Percentiles rank a stretch among this genome's conserved stretches.
Conservation (phyloP, 2,797 vertebrate species). For the Helicolenus hilgendorfi region DNA sequence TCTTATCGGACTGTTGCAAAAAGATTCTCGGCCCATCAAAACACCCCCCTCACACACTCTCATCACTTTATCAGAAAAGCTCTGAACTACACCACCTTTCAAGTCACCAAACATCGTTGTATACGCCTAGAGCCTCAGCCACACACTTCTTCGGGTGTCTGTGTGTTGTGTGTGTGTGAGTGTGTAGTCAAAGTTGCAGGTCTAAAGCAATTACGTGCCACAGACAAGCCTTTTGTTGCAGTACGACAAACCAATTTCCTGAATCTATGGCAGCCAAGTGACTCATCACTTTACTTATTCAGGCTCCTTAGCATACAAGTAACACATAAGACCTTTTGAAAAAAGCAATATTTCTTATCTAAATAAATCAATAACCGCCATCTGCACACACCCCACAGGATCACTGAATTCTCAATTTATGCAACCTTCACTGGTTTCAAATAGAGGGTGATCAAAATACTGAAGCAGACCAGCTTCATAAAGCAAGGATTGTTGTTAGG, state of each 20-base stretch:
- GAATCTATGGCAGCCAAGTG: slow-evolving; percentile 77
- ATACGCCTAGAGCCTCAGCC: slow-evolving; percentile 22
- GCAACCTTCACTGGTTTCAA: slow-evolving; percentile 40
- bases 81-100: slow-evolving; percentile 67
- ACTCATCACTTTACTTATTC: slow-evolving; percentile 79
- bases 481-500: slow-evolving; percentile 71
- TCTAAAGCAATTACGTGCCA: slow-evolving; percentile 71
- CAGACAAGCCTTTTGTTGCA: slow-evolving; percentile 77
- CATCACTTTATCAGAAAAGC: slow-evolving; percentile 57
- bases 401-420: slow-evolving; percentile 61
- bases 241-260: slow-evolving; percentile 84
- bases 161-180: slow-evolving; percentile 8
- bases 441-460: slow-evolving; percentile 61
- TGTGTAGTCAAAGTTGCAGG: slow-evolving; percentile 52
- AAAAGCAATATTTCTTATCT: slow-evolving; percentile 75
- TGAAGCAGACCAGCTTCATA: slow-evolving; percentile 61
- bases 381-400: slow-evolving; percentile 36
- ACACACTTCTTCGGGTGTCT: slow-evolving; percentile 5
- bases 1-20: slow-evolving; percentile 40
- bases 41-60: slow-evolving; percentile 19
- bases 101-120: slow-evolving; percentile 55
- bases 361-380: slow-evolving; percentile 77
- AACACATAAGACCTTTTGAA: slow-evolving; percentile 58
- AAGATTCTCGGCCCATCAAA: slow-evolving; percentile 48
- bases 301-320: slow-evolving; percentile 68